These are phyloP conservation scores for Macrosteles quadrilineatus DNA, from an alignment of 1,140 invertebrate genomes.

Conservation along the genomic window DNA sequence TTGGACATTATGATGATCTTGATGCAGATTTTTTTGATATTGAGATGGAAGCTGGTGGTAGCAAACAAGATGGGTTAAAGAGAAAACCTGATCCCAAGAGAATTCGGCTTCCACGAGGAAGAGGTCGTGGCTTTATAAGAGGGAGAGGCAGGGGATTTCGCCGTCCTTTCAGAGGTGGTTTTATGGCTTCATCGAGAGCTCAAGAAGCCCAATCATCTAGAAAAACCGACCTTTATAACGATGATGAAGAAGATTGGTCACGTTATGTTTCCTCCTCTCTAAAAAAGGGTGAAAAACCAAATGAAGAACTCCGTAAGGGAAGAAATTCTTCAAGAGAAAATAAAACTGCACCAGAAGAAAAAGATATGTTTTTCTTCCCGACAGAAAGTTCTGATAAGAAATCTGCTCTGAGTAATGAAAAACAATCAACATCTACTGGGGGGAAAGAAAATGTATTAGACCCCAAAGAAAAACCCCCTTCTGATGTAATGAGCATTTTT, in stretches of 20 bases:
- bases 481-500: constrained; percentile 15
- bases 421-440: background rate
- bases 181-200: background rate
- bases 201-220: background rate
- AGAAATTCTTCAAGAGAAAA: background rate
- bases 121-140: background rate
- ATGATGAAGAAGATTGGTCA: constrained; percentile 17
- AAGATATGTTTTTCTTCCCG: constrained; percentile 17
- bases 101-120: background rate
- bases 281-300: background rate
- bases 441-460: background rate
- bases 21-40: constrained; percentile 11
- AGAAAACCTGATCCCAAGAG: background rate
- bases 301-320: background rate
- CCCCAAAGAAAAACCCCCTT: background rate
- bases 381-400: background rate
- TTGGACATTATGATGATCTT: background rate
- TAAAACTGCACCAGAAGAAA: background rate
- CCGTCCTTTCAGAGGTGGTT: constrained; percentile 1
- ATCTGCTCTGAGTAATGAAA: background rate
- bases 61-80: background rate
- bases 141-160: no score
- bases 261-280: background rate
- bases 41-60: constrained; percentile 16
- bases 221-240: background rate